Evolutionary conservation across 1,140 invertebrate species (phyloP).

Genomic region (Achroia grisella): DNA sequence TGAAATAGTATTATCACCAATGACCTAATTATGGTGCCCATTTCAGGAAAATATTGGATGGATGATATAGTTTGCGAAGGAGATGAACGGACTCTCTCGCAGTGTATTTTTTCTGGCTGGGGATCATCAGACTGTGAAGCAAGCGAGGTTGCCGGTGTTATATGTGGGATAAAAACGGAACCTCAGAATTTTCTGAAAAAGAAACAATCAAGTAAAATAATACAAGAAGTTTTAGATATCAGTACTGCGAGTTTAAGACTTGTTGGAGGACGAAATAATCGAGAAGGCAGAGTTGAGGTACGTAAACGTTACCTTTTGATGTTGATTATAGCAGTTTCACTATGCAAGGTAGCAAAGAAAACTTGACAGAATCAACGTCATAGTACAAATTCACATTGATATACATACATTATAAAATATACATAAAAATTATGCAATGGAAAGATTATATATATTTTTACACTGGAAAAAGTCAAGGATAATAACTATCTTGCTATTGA

Average conservation of each 20-base stretch:
- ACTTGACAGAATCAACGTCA: too few species aligned
- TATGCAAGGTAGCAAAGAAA: too few species aligned
- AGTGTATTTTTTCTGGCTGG: constrained; percentile 90
- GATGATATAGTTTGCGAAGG: constrained; percentile 92
- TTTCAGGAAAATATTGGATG: constrained; percentile 87
- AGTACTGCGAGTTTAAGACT: constrained; percentile 71
- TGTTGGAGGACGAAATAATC: constrained; percentile 75
- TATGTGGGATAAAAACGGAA: constrained; percentile 69
- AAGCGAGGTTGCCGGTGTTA: constrained; percentile 87
- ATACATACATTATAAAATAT: too few species aligned
- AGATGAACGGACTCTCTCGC: constrained; percentile 79
- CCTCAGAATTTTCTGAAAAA: too few species aligned
- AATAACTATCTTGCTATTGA: too few species aligned
- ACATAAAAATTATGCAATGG: too few species aligned
- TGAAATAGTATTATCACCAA: too few species aligned
- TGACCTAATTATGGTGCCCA: too few species aligned
- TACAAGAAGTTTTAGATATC: constrained; percentile 57
- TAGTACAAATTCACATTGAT: too few species aligned
- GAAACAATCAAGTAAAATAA: constrained; percentile 28
- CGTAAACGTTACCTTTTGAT: constrained; percentile 22
- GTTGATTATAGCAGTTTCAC: too few species aligned
- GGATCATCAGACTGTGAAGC: constrained; percentile 85
- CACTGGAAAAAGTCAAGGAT: too few species aligned
- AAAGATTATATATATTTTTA: too few species aligned
- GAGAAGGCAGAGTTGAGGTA: constrained; percentile 89